Evolutionary conservation across 2,113 vertebrate genomes (phyloP).

Genomic region (Bagarius yarrelli): DNA sequence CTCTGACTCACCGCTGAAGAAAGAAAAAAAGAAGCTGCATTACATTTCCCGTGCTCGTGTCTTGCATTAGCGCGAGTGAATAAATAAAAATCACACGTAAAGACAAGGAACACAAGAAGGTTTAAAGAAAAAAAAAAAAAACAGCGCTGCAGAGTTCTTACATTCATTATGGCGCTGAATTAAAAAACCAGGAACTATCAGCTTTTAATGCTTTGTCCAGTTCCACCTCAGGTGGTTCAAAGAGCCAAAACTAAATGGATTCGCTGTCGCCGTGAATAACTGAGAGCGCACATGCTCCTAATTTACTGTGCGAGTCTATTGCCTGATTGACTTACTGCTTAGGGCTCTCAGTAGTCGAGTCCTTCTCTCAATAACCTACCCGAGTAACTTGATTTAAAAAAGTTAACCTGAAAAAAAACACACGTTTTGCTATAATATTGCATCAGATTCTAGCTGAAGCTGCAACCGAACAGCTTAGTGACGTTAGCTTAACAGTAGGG

Average conservation of each 20-base stretch:
- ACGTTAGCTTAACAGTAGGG: neutral
- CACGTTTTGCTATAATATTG: neutral
- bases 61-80: slow-evolving; percentile 30
- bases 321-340: slow-evolving; percentile 45
- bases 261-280: slow-evolving; percentile 49
- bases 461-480: neutral
- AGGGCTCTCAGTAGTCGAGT: slow-evolving; percentile 36
- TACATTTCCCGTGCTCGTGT: slow-evolving; percentile 12
- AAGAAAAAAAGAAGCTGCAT: neutral
- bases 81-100: slow-evolving; percentile 35
- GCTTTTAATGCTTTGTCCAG: slow-evolving; percentile 49
- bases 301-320: slow-evolving; percentile 44
- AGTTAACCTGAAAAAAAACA: slow-evolving; percentile 2
- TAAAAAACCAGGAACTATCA: slow-evolving; percentile 55
- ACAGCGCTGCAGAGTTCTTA: slow-evolving; percentile 38
- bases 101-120: slow-evolving; percentile 14
- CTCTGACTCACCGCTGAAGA: neutral
- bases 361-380: slow-evolving; percentile 21
- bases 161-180: slow-evolving; percentile 58
- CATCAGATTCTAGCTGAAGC: neutral
- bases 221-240: slow-evolving; percentile 56
- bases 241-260: slow-evolving; percentile 55
- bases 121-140: slow-evolving; percentile 1
- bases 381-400: slow-evolving; percentile 23
- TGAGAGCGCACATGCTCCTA: slow-evolving; percentile 41